Evolutionary conservation across 2,113 vertebrate species (phyloP), one percentile per base, ranked within the genome.

Genomic region (Meles meles): DNA sequence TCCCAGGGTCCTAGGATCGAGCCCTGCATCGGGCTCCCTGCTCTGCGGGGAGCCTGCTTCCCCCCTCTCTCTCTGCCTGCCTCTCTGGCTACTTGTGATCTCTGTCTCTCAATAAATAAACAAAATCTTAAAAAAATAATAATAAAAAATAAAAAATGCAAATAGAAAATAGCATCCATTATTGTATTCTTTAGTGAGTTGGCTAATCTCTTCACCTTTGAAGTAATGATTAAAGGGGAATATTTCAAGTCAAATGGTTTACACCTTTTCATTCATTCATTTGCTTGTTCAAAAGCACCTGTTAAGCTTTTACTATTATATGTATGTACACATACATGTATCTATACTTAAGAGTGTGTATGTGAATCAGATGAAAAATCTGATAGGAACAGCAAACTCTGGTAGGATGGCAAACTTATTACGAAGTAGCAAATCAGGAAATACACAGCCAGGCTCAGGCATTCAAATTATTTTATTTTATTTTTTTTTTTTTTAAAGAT

Each of bases 401-500:
- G 29, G 9, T 92, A 96, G 3, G 7, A 83, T 12, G 67, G 59
- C 13, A 90, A 83, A 72, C 12, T 83, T 65, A 65, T 65, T 29
- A 92, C 31, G 20, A 17, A 83, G 8, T 88, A 90, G 61, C 85
- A 97, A 93, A 97, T 25, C 27, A 92, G 25, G 83, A 96, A 92
- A 42, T 74, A 63, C 9, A 69, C 25, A 23, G 20, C 18, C 27
- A 72, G 13, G 21, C 21, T 37, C 47, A 12, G 63, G 23, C 47
- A 95, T 69, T 86, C 12, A 93, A 57, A 67, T 59, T 87, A 90
- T 90, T 61, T 2, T 3, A 86, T n/a, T n/a, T n/a, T n/a, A n/a
- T n/a, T n/a, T n/a, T n/a, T n/a, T n/a, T n/a, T n/a, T n/a, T n/a
- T n/a, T n/a, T n/a, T n/a, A n/a, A n/a, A n/a, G n/a, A n/a, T n/a